Percentiles rank a stretch among this genome's conserved stretches.
phyloP scores from a whole-genome alignment of 92 coral and sea anemone species.

The Zoanthus sansibaricus region DNA sequence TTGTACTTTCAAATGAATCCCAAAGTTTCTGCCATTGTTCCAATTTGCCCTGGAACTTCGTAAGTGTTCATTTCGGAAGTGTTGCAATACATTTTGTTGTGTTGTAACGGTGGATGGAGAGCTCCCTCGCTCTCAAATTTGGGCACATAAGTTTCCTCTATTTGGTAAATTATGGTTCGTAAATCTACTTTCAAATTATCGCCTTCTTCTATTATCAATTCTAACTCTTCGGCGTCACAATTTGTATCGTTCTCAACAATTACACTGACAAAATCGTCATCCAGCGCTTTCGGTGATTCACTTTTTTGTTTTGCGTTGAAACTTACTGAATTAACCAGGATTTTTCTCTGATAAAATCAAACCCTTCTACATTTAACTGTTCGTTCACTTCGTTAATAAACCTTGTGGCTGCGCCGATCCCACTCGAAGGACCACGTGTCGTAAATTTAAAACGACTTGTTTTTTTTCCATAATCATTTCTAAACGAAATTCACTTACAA shows the following conservation, averaged over 20 bases:
- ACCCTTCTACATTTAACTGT: neutral
- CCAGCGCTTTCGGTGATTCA: neutral
- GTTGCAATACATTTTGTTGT: too few species aligned
- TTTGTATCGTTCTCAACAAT: neutral
- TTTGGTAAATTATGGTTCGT: neutral
- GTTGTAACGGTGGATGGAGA: too few species aligned
- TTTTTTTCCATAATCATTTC: too few species aligned
- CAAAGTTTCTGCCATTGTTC: too few species aligned
- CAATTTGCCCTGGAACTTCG: too few species aligned
- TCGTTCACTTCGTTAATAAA: neutral
- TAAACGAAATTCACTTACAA: too few species aligned
- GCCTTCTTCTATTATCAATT: neutral
- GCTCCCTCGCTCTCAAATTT: too few species aligned
- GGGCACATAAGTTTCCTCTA: neutral
- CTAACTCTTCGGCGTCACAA: neutral
- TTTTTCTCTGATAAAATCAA: neutral
- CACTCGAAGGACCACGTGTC: too few species aligned
- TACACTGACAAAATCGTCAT: neutral
- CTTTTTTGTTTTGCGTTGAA: neutral
- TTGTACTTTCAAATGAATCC: too few species aligned
- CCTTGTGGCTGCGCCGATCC: neutral
- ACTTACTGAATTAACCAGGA: neutral
- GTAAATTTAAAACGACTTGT: neutral
- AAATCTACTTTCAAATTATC: neutral
- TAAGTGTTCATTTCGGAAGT: too few species aligned